Base-by-base conservation (phyloP, 2,113 vertebrate genomes). In the Sphaerodactylus townsendi region DNA sequence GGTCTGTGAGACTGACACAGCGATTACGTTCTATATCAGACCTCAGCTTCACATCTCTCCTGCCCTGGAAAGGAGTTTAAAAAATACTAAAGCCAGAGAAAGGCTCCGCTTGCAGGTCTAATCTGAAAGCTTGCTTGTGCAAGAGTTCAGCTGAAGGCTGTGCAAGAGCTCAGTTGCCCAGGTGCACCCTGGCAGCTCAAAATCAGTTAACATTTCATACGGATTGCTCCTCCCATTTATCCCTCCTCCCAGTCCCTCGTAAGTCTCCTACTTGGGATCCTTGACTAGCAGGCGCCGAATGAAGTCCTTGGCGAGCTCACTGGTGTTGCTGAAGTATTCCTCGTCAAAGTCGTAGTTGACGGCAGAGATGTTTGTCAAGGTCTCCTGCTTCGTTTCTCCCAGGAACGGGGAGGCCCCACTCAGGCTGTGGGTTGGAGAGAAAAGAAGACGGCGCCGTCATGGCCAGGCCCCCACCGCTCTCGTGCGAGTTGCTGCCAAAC, bases 261-360 rank as follows among this genome's bases (percentile, higher is more conserved):
- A 2, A 0, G 0, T 2, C 73, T 79, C 97, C 76, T 95, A 99
- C 99, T 99, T 99, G 71, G 99, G 98, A 88, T 99, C 99, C 70
- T 99, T 99, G 91, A 99, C 99, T 0, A 99, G 95, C 81, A 99
- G 97, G 3, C 97, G 96, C 28, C 98, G 97, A 91, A 99, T 99
- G 93, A 99, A 99, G 94, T 99, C 99, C 92, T 99, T 99, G 68
- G 99, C 99, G 84, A 99, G 95, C 93, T 99, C 98, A 0, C 99
- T 99, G 90, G 99, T 99, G 93, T 96, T 99, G 94, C 98, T 97
- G 91, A 99, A 99, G 88, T 98, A 99, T 68, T 99, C 99, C 88
- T 99, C 99, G 0, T 99, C 99, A 0, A 99, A 99, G 95, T 99
- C 99, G 0, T 99, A 99, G 94, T 99, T 99, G 87, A 99, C 99